Evolutionary conservation across 2,888 invertebrate species (phyloP), one percentile per base, ranked within the genome.

Genomic region (Lithophane leautieri): DNA sequence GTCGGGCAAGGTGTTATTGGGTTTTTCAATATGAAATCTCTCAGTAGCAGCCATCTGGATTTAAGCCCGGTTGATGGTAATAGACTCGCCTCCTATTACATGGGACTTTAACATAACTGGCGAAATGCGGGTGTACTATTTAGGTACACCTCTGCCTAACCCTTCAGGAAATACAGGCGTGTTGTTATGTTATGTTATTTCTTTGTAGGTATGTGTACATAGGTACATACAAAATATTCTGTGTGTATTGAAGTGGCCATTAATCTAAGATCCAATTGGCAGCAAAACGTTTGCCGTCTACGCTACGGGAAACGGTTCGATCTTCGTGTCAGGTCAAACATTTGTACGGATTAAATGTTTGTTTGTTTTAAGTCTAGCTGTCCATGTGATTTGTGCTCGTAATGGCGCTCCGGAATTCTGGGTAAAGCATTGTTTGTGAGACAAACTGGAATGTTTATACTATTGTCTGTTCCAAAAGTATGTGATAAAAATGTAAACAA

Each of bases 291-390:
- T 81, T 70, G 54, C 34, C 34, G 34, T 56, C 66, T n/a, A 11
- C n/a, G 69, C 40, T 70, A 11, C 54, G 47, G 71, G 42, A 75
- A 81, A 70, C 34, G 47, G 42, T 72, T 66, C 81, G 63, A 75
- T 75, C 47, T 62, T 56, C 58, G 63, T 44, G 40, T 84, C 65
- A 61, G 61, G 47, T 71, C 72, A 82, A 62, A 82, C 70, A 73
- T 85, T 70, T 63, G 50, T 63, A 50, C 34, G 25, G 70, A 28
- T 68, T 56, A 74, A 22, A 44, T n/a, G n/a, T 63, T n/a, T 63
- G 68, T 65, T 71, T 66, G 65, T 69, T 82, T 83, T 40, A 62
- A 52, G 52, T 68, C 50, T 42, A 50, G 58, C 54, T 63, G 44
- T 71, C 50, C 7, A 52, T 58, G 58, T 76, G 72, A 70, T 85